phyloP scores from a whole-genome alignment of 2,113 vertebrate genomes.

The Tyrannus savana region DNA sequence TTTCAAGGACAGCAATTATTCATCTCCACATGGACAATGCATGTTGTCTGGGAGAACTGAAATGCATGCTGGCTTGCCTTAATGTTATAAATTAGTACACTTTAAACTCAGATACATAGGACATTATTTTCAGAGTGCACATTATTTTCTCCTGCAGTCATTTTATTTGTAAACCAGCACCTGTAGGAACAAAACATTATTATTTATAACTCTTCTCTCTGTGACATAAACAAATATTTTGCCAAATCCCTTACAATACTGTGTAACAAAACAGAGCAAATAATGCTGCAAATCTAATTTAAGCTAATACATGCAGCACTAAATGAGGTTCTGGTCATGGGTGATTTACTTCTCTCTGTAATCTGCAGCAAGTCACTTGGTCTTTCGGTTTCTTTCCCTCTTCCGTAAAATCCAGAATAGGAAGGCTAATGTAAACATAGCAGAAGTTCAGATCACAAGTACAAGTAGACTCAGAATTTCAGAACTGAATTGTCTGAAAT shows the following conservation, averaged over 20 bases:
- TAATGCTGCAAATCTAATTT: not conserved
- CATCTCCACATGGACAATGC: not conserved
- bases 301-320: not conserved
- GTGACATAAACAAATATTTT: not conserved
- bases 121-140: not conserved
- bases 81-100: not conserved
- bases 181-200: conserved; percentile 16
- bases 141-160: not conserved
- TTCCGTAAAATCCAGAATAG: not conserved
- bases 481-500: not conserved
- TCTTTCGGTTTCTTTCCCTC: not conserved
- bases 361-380: not conserved
- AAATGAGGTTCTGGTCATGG: not conserved
- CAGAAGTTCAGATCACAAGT: not conserved
- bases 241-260: not conserved
- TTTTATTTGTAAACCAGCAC: conserved; percentile 26
- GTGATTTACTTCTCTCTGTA: not conserved
- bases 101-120: not conserved
- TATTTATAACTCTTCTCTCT: conserved; percentile 27
- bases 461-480: not conserved
- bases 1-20: not conserved
- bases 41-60: not conserved
- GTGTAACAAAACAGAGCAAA: not conserved
- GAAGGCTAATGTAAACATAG: not conserved
- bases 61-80: not conserved